Percentiles rank a stretch among this genome's conserved stretches.
Conservation (phyloP, 2,113 vertebrate species). For the Triplophysa dalaica region DNA sequence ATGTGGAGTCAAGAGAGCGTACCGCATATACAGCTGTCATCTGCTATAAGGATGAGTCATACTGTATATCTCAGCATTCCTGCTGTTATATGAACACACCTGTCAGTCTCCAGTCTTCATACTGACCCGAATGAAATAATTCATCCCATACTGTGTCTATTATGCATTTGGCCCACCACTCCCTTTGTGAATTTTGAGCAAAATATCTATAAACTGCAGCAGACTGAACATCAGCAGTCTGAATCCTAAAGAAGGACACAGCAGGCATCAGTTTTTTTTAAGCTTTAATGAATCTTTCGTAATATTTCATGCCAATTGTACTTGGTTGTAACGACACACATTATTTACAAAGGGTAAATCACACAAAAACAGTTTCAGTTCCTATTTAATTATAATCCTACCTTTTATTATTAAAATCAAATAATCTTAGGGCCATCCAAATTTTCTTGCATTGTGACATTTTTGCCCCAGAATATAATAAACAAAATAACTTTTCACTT, state of each 20-base stretch:
- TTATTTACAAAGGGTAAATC: slow-evolving; percentile 45
- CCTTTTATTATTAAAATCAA: no score
- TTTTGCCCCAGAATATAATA: no score
- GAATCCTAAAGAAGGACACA: neutral
- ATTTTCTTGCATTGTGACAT: neutral
- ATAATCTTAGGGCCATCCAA: no score
- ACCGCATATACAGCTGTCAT: slow-evolving; percentile 29
- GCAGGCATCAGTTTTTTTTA: neutral
- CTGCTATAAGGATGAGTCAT: slow-evolving; percentile 38
- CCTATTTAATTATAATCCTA: neutral
- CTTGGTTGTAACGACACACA: slow-evolving; percentile 27
- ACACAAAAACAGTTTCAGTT: neutral
- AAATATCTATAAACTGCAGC: no score
- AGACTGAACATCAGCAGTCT: neutral
- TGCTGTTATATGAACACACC: slow-evolving; percentile 40
- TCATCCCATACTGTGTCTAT: slow-evolving; percentile 2
- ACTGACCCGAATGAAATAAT: slow-evolving; percentile 26
- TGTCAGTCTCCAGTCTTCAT: slow-evolving; percentile 41
- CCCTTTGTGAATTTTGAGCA: no score
- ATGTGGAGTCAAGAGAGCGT: neutral
- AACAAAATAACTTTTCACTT: no score
- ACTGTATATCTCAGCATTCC: slow-evolving; percentile 25
- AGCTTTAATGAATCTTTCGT: slow-evolving; percentile 27
- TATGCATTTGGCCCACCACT: neutral
- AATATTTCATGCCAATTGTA: slow-evolving; percentile 12